phyloP scores from a whole-genome alignment of 2,888 invertebrate species.

The Drepana falcataria region DNA sequence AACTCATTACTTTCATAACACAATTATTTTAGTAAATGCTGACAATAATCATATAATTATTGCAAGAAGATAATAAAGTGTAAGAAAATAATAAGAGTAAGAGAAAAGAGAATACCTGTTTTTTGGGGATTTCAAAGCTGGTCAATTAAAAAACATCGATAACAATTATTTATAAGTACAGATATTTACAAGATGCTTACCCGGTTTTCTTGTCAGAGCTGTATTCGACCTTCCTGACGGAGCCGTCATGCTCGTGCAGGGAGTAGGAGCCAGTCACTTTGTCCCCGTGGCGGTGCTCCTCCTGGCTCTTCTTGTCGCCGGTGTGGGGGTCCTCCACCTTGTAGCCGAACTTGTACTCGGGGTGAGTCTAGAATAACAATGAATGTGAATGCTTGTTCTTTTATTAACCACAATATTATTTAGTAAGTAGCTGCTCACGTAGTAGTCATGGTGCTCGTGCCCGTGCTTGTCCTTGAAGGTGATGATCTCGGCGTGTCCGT shows the following conservation, averaged over 20 bases:
- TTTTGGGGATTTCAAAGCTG: too few relatives aligned
- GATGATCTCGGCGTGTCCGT: slow-evolving; percentile 22
- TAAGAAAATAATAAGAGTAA: too few relatives aligned
- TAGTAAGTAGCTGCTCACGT: neutral
- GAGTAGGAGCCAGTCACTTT: slow-evolving; percentile 45
- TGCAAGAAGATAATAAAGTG: too few relatives aligned
- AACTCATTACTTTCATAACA: too few relatives aligned
- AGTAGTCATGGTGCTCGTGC: neutral
- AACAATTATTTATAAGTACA: too few relatives aligned
- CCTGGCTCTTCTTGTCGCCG: slow-evolving; percentile 43
- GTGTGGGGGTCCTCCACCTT: slow-evolving; percentile 44
- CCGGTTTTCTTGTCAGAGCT: neutral
- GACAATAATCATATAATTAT: too few relatives aligned
- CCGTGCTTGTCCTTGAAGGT: neutral
- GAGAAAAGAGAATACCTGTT: too few relatives aligned
- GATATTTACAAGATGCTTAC: too few relatives aligned
- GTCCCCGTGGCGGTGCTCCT: slow-evolving; percentile 46
- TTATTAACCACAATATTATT: too few relatives aligned
- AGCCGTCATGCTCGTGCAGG: slow-evolving; percentile 43
- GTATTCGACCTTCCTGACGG: slow-evolving; percentile 29
- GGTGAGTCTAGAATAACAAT: slow-evolving; percentile 16
- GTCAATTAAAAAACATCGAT: too few relatives aligned
- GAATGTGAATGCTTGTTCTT: too few relatives aligned
- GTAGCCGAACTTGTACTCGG: slow-evolving; percentile 41
- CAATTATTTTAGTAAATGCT: too few relatives aligned